Evolutionary conservation across 2,113 vertebrate genomes (phyloP).

Genomic region (Zingel zingel): DNA sequence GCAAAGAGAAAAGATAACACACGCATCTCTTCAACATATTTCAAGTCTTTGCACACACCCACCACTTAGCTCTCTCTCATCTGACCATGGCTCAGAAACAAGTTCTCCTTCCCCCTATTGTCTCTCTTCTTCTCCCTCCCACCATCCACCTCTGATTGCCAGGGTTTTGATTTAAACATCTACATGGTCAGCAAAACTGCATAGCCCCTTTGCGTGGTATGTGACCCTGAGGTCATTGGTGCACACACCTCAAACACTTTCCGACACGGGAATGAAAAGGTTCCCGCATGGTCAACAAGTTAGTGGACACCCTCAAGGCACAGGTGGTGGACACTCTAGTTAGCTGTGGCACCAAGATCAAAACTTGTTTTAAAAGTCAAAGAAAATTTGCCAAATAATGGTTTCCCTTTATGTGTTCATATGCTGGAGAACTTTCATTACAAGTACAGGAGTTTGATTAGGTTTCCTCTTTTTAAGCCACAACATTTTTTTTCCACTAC

Average conservation of each 20-base stretch:
- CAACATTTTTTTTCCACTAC: neutral
- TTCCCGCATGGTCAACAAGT: conserved; percentile 50
- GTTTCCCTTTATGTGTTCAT: neutral
- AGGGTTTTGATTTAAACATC: conserved; percentile 83
- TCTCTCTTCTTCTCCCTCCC: conserved; percentile 35
- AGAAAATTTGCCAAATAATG: neutral
- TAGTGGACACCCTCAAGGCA: conserved; percentile 25
- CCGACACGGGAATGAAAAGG: conserved; percentile 59
- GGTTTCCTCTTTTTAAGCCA: neutral
- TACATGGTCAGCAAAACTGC: conserved; percentile 75
- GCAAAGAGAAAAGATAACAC: conserved; percentile 85
- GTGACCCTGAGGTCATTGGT: conserved; percentile 76
- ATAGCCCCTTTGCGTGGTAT: conserved; percentile 70
- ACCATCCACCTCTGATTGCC: conserved; percentile 44
- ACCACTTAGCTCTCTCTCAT: conserved; percentile 67
- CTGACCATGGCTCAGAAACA: conserved; percentile 65
- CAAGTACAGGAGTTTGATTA: neutral
- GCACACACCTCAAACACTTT: conserved; percentile 69
- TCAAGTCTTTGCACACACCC: conserved; percentile 72
- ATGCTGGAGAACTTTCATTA: neutral
- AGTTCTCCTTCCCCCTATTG: conserved; percentile 55
- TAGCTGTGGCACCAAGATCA: conserved; percentile 2
- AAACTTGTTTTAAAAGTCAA: neutral
- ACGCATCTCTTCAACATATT: conserved; percentile 78
- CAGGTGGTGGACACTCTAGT: conserved; percentile 47